A percentile compares a stretch with the other conserved stretches of the same genome.
Evolutionary conservation across 2,888 invertebrate species (phyloP).

Genomic region (Agonopterix subpropinquella): DNA sequence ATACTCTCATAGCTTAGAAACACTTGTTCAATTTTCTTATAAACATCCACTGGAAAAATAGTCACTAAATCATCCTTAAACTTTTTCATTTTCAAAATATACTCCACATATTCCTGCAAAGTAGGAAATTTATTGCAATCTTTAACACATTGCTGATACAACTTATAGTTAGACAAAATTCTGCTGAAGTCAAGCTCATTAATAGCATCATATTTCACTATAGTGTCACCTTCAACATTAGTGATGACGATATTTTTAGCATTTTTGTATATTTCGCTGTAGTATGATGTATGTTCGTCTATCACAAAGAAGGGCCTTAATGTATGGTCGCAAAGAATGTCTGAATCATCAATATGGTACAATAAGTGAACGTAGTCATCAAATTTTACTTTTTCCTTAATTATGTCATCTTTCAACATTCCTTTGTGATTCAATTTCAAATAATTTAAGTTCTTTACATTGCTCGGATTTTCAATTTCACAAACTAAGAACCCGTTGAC

Average conservation of each 20-base stretch:
- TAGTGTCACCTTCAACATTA: slow-evolving; percentile 13
- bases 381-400: slow-evolving; percentile 21
- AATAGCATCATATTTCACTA: slow-evolving; percentile 14
- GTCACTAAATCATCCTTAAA: slow-evolving; percentile 13
- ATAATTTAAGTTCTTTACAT: slow-evolving; percentile 30
- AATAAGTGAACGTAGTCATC: slow-evolving; percentile 25
- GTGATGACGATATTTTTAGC: slow-evolving; percentile 19
- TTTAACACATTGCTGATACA: slow-evolving; percentile 15
- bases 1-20: no score
- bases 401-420: slow-evolving; percentile 18
- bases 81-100: slow-evolving; percentile 15
- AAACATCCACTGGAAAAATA: slow-evolving; percentile 15
- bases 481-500: slow-evolving; percentile 25
- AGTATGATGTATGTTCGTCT: slow-evolving; percentile 24
- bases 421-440: slow-evolving; percentile 24
- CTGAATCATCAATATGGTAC: slow-evolving; percentile 12
- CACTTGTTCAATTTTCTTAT: no score
- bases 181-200: slow-evolving; percentile 19
- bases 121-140: slow-evolving; percentile 13
- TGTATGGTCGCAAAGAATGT: slow-evolving; percentile 21
- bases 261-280: slow-evolving; percentile 18
- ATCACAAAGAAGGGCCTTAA: slow-evolving; percentile 25
- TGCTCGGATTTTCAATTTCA: slow-evolving; percentile 22
- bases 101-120: slow-evolving; percentile 13
- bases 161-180: slow-evolving; percentile 16